Base-by-base conservation (phyloP, 2,797 vertebrate genomes). In the Silurus aristotelis region DNA sequence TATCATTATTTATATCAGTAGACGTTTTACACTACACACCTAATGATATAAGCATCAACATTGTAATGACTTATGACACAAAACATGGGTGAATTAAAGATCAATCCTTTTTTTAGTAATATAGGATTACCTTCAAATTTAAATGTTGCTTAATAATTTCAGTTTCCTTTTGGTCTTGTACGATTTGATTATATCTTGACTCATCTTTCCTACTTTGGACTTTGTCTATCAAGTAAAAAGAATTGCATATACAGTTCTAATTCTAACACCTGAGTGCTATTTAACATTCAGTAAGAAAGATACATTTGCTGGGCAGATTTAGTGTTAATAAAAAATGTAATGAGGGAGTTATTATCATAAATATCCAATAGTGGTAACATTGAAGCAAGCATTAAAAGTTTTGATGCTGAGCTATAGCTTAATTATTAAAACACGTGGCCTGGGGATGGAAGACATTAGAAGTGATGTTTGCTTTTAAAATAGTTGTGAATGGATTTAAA, bases 351-450 rank as follows among this genome's bases (percentile, higher is more conserved):
- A 68, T 90, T 81, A 63, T 63, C 46, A 64, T 83, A 89, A 86
- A 82, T 87, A 90, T 90, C 89, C 92, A 92, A 88, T 89, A 91
- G 89, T 90, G 86, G 83, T 80, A 84, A 83, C 84, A 82, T 86
- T 83, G 88, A 81, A 91, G 91, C 91, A 87, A 88, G 8, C 31
- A 22, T 58, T 61, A 80, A 88, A 87, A 87, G 88, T 85, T 87
- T 88, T 79, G 73, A 46, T 55, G 63, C 48, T 84, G 73, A 85
- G 55, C 48, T 87, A 88, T 77, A 22, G 72, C 80, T 86, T 89
- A 86, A 89, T 87, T 89, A 85, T 87, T 22, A 43, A 58, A 38
- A 80, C 38, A 71, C 83, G 83, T 86, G 83, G 83, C 48, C 73
- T 2, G 17, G 76, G 79, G 61, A 27, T 19, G 46, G 17, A 77